These are phyloP conservation scores for Pterocles orientalis DNA, from an alignment of 2,113 vertebrate genomes.

Conservation along the genomic window DNA sequence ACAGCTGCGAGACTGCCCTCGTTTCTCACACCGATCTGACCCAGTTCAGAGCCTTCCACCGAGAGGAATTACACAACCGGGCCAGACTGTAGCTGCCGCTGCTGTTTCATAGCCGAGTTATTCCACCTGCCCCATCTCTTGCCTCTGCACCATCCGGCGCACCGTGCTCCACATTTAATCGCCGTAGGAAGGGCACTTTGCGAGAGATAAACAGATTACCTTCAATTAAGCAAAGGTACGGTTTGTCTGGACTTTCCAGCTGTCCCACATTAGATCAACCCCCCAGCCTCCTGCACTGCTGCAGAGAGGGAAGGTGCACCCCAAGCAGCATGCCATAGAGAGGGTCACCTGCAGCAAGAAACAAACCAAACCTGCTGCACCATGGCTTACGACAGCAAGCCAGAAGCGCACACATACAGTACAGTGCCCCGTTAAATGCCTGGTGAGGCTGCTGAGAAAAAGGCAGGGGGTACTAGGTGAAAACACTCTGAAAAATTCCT, in stretches of 20 bases:
- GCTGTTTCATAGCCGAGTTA: slow-evolving; percentile 33
- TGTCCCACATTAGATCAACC: not conserved
- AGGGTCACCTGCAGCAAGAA: not conserved
- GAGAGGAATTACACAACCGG: slow-evolving; percentile 68
- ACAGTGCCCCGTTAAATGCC: not conserved
- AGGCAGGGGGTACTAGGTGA: not conserved
- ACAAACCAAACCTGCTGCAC: not conserved
- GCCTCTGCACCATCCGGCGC: not conserved
- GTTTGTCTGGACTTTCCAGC: not conserved
- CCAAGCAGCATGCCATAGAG: not conserved
- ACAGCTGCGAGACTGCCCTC: slow-evolving; percentile 11
- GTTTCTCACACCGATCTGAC: slow-evolving; percentile 56
- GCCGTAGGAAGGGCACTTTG: not conserved
- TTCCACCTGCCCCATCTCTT: slow-evolving; percentile 2
- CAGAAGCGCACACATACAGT: not conserved
- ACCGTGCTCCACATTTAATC: not conserved
- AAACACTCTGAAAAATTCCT: not conserved
- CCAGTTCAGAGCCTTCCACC: slow-evolving; percentile 58
- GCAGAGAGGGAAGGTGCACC: not conserved
- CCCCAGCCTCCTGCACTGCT: not conserved
- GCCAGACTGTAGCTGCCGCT: slow-evolving; percentile 27
- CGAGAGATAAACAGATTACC: not conserved
- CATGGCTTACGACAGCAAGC: not conserved
- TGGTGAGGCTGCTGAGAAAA: not conserved
- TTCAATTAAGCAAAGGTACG: not conserved